Evolutionary conservation across 2,113 vertebrate genomes (phyloP).

Genomic region (Mesitornis unicolor): DNA sequence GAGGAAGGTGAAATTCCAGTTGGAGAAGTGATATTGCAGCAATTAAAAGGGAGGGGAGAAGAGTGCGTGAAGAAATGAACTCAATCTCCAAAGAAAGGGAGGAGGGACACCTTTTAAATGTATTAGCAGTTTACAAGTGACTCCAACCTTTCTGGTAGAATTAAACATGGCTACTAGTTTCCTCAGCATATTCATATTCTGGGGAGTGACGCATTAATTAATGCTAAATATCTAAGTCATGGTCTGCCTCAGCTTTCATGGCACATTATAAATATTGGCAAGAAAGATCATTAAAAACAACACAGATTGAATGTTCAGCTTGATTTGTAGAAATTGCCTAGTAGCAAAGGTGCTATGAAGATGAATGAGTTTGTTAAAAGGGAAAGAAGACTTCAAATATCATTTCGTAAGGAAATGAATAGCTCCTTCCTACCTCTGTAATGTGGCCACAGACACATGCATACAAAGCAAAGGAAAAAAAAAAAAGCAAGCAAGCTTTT

Average conservation of each 20-base stretch:
- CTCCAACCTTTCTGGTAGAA: background rate
- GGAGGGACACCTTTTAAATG: background rate
- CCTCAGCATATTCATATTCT: background rate
- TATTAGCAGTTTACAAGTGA: background rate
- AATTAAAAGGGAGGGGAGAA: background rate
- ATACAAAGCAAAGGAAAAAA: background rate
- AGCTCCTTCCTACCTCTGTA: background rate
- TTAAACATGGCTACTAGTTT: background rate
- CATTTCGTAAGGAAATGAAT: background rate
- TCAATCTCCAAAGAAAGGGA: background rate
- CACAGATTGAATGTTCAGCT: constrained; percentile 15
- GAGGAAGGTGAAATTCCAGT: background rate
- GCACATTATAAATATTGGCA: constrained; percentile 34
- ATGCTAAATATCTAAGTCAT: constrained; percentile 1
- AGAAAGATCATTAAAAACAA: constrained; percentile 51
- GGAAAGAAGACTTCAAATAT: constrained; percentile 8
- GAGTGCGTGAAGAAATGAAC: background rate
- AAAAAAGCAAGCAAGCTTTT: background rate
- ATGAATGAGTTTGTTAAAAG: constrained; percentile 44
- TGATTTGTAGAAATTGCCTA: constrained; percentile 41
- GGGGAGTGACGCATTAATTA: background rate
- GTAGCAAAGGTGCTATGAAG: constrained; percentile 30
- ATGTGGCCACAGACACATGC: background rate
- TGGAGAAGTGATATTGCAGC: background rate
- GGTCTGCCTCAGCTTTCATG: constrained; percentile 21